Percentiles rank a stretch among this genome's conserved stretches.
Conservation (phyloP, 2,888 invertebrate genomes). For the Pterobdella sp. region DNA sequence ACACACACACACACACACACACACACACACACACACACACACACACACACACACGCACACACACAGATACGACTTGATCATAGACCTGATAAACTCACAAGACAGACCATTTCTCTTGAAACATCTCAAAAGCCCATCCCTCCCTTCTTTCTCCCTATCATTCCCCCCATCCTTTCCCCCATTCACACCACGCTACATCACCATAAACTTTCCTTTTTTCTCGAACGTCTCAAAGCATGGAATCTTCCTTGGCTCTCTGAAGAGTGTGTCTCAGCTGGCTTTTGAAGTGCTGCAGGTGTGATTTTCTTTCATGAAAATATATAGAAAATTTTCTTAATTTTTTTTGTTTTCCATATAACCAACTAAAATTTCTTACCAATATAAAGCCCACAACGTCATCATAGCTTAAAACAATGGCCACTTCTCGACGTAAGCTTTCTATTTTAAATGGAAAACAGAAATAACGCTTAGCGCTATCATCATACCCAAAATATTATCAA, state of each 20-base stretch:
- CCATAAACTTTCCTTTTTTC: constrained; percentile 72
- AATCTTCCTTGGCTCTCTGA: not conserved
- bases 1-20: not conserved
- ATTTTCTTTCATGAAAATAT: no score
- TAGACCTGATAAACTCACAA: constrained; percentile 64
- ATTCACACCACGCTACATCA: constrained; percentile 58
- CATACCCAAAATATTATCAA: no score
- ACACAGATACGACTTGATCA: constrained; percentile 68
- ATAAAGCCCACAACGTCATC: no score
- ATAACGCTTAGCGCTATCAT: no score
- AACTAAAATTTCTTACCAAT: no score
- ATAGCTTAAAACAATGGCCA: no score
- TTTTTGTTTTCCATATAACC: no score
- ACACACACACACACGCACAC: not conserved
- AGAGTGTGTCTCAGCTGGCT: not conserved
- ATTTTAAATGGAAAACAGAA: no score
- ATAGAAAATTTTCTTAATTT: not conserved
- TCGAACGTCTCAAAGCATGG: constrained; percentile 63
- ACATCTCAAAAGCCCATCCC: constrained; percentile 18
- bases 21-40: not conserved
- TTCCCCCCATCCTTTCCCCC: constrained; percentile 65
- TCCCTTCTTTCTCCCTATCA: constrained; percentile 63
- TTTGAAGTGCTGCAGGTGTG: not conserved
- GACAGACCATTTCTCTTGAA: not conserved
- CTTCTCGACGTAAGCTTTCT: no score